phyloP scores from a whole-genome alignment of 2,888 invertebrate species.

The Tillus elongatus region DNA sequence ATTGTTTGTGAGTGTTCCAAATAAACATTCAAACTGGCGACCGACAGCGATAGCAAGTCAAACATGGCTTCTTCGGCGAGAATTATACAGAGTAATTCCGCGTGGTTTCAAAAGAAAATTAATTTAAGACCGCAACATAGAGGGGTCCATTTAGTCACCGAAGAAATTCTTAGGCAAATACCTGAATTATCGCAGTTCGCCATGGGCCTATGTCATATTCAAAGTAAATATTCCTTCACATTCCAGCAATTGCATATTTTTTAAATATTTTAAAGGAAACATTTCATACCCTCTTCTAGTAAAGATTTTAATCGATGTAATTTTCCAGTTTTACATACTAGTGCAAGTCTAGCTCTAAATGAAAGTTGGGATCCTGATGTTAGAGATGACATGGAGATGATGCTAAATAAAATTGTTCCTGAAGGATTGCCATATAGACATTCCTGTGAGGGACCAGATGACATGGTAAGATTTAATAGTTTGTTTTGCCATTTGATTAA shows the following conservation, averaged over 20 bases:
- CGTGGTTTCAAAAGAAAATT: slow-evolving; percentile 97
- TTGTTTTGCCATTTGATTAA: slow-evolving; percentile 6
- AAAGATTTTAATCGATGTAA: too few species aligned
- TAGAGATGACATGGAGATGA: slow-evolving; percentile 98
- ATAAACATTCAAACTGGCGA: slow-evolving; percentile 41
- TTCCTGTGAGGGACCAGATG: slow-evolving; percentile 96
- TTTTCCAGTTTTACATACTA: slow-evolving; percentile 90
- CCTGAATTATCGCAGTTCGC: slow-evolving; percentile 91
- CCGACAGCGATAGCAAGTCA: slow-evolving; percentile 43
- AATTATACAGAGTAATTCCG: slow-evolving; percentile 90
- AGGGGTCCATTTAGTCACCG: slow-evolving; percentile 94
- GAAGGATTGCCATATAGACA: slow-evolving; percentile 94
- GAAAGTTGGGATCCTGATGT: slow-evolving; percentile 99
- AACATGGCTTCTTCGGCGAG: slow-evolving; percentile 78
- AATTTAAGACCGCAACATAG: slow-evolving; percentile 92
- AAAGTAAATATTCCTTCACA: slow-evolving; percentile 76
- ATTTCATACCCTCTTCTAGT: too few species aligned
- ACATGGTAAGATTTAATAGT: slow-evolving; percentile 69
- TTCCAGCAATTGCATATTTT: too few species aligned
- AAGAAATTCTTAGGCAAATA: slow-evolving; percentile 90
- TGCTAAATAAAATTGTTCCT: slow-evolving; percentile 97
- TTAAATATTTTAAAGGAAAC: too few species aligned
- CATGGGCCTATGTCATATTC: slow-evolving; percentile 92
- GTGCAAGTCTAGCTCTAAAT: slow-evolving; percentile 92
- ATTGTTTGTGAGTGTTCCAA: slow-evolving; percentile 32